These are phyloP conservation scores for Halisarca cf. caerulea DNA, from an alignment of 37 sponge, comb jelly and placozoan genomes.

Conservation along the genomic window DNA sequence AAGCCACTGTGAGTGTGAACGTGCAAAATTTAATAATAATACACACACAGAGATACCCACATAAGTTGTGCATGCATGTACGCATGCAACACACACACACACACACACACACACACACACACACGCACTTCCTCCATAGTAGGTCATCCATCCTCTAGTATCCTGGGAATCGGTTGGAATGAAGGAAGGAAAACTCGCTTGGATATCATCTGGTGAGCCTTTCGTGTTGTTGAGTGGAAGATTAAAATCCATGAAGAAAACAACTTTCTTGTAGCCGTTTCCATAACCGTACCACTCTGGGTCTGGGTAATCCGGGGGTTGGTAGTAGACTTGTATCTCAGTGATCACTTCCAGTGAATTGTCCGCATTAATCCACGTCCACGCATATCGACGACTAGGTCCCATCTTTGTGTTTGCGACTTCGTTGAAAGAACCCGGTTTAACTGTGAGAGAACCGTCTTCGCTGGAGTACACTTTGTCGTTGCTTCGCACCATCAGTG, in stretches of 20 bases:
- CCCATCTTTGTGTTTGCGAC: background rate
- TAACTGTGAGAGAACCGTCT: background rate
- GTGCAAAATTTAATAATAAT: too few relatives aligned
- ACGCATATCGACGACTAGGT: background rate
- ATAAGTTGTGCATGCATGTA: too few relatives aligned
- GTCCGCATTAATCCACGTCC: background rate
- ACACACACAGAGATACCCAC: too few relatives aligned
- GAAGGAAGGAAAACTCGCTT: slow-evolving; percentile 66
- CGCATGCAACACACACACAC: too few relatives aligned
- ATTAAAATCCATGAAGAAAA: background rate
- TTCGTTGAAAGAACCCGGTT: background rate
- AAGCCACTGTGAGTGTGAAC: slow-evolving; percentile 22
- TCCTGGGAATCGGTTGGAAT: slow-evolving; percentile 12
- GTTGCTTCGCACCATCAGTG: background rate
- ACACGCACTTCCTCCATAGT: slow-evolving; percentile 62
- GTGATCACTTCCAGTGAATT: background rate
- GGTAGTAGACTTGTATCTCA: background rate
- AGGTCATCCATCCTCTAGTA: slow-evolving; percentile 54
- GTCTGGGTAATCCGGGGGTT: too few relatives aligned
- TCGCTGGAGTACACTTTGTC: background rate
- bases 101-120: too few relatives aligned
- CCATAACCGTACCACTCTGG: too few relatives aligned
- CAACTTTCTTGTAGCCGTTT: background rate
- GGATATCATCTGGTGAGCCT: background rate
- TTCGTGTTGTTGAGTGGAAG: background rate